These are phyloP conservation scores for Drosophila emarginata DNA, from an alignment of 2,888 invertebrate species.

Conservation along the genomic window DNA sequence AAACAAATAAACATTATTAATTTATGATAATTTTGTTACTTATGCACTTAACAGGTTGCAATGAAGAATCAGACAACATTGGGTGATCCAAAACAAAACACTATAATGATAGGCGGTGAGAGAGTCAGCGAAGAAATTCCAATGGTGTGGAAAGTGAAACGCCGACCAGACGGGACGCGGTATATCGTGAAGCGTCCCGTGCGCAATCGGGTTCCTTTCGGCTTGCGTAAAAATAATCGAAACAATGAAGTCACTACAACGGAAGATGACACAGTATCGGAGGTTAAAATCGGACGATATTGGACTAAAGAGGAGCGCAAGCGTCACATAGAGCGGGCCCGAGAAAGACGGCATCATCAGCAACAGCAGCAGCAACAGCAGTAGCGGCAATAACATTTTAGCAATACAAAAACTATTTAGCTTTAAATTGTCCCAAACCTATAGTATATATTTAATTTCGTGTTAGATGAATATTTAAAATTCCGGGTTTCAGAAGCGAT, in stretches of 20 bases:
- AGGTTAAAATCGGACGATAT: constrained; percentile 89
- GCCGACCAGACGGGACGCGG: constrained; percentile 89
- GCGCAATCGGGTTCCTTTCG: constrained; percentile 86
- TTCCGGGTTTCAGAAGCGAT: constrained; percentile 10
- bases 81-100: constrained; percentile 33
- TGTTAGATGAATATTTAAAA: constrained; percentile 9
- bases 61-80: constrained; percentile 40
- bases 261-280: constrained; percentile 90
- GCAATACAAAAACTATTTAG: constrained; percentile 20
- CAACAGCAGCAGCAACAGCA: constrained; percentile 33
- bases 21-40: not conserved
- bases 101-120: constrained; percentile 46
- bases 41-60: constrained; percentile 46
- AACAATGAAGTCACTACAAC: constrained; percentile 85
- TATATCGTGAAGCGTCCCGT: constrained; percentile 90
- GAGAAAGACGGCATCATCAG: constrained; percentile 84
- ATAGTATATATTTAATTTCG: constrained; percentile 4
- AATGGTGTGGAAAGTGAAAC: constrained; percentile 90
- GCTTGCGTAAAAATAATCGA: constrained; percentile 84
- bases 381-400: constrained; percentile 29
- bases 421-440: constrained; percentile 19
- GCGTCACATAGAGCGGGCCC: constrained; percentile 87
- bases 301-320: constrained; percentile 91
- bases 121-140: constrained; percentile 64
- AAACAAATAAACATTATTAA: no score